These are phyloP conservation scores for Morbakka virulenta DNA, from an alignment of 30 jellyfish, hydroid and myxozoan genomes.

Conservation along the genomic window DNA sequence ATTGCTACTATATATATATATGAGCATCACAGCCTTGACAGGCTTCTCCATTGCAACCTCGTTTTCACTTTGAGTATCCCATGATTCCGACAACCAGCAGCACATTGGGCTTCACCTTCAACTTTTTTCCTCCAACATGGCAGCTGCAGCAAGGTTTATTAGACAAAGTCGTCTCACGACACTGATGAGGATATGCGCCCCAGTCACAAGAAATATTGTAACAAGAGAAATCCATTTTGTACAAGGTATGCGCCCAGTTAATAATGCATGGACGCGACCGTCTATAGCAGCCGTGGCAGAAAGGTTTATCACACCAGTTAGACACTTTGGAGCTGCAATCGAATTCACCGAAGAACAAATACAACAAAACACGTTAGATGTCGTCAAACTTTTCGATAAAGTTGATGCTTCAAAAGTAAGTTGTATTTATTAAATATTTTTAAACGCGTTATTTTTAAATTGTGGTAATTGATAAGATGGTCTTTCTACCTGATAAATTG, in stretches of 20 bases:
- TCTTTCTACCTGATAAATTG: too few relatives aligned
- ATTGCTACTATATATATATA: too few relatives aligned
- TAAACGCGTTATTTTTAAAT: too few relatives aligned
- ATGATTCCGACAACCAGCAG: too few relatives aligned
- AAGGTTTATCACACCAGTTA: not conserved
- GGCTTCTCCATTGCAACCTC: too few relatives aligned
- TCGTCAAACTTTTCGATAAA: constrained; percentile 81
- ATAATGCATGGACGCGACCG: not conserved
- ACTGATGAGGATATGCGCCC: not conserved
- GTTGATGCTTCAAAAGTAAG: constrained; percentile 90
- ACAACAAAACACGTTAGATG: constrained; percentile 63
- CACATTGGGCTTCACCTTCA: not conserved
- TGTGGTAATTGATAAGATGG: too few relatives aligned
- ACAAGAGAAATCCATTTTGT: not conserved
- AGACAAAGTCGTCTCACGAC: not conserved
- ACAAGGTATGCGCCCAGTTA: not conserved
- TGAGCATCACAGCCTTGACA: too few relatives aligned
- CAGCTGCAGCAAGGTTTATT: not conserved
- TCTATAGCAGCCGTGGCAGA: not conserved
- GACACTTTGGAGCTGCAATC: constrained; percentile 29
- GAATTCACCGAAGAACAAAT: constrained; percentile 42
- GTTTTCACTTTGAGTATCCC: too few relatives aligned
- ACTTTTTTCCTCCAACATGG: not conserved
- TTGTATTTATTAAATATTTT: too few relatives aligned
- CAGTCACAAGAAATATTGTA: not conserved